A percentile compares a stretch with the other conserved stretches of the same genome.
Conservation (phyloP, 2,113 vertebrate species). For the Erythrocercus mccallii region DNA sequence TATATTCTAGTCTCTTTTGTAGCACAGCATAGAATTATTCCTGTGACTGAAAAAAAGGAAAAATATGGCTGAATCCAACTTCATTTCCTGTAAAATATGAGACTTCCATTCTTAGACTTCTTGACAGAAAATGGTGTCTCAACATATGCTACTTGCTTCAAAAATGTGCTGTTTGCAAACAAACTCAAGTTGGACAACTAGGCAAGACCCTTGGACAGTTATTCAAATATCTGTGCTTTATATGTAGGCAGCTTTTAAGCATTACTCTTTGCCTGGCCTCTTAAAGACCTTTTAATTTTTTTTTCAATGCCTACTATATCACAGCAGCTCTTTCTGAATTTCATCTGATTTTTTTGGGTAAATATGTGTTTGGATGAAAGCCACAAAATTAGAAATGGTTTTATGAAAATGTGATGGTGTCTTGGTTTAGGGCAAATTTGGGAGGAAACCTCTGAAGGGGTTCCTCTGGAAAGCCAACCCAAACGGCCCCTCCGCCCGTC, state of each 20-base stretch:
- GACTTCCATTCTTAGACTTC: not conserved
- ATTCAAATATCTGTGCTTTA: not conserved
- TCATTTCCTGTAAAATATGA: not conserved
- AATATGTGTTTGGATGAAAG: constrained; percentile 20
- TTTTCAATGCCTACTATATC: not conserved
- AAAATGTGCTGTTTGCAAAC: not conserved
- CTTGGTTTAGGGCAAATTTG: too few species aligned
- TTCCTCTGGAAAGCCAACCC: too few species aligned
- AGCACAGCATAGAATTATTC: not conserved
- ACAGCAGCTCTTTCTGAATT: not conserved
- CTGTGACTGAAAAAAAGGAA: not conserved
- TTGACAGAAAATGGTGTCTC: not conserved
- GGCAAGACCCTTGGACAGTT: not conserved
- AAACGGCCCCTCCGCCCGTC: too few species aligned
- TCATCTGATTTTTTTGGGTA: not conserved
- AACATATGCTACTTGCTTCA: not conserved
- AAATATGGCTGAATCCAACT: not conserved
- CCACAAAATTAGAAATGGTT: constrained; percentile 20
- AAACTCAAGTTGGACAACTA: not conserved
- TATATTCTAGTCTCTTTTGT: not conserved
- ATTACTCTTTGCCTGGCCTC: not conserved
- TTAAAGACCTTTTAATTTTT: not conserved
- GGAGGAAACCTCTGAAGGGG: too few species aligned
- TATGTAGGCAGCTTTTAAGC: not conserved
- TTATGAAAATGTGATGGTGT: not conserved